Base-by-base conservation (phyloP, 2,797 vertebrate species). In the Propithecus perrieri region DNA sequence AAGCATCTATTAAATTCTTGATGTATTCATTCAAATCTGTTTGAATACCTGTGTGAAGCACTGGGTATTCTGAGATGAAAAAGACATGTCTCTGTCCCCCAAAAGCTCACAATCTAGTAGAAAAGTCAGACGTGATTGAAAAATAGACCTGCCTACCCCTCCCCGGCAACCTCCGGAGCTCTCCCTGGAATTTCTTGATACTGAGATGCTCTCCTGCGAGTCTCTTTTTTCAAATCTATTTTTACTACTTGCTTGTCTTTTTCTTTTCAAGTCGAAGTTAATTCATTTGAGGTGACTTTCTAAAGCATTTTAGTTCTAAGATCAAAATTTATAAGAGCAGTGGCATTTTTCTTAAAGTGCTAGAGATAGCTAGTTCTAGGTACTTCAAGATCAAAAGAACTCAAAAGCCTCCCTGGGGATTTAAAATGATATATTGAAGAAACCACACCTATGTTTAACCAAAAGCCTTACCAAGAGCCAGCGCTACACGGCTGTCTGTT, bases 161-260 rank as follows among this genome's bases (percentile, higher is more conserved):
- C 90, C 75, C 86, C 57, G 85, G 92, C 65, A 57, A 79, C 26
- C 94, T 93, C 92, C 50, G 79, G 86, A 88, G 38, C 72, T 12
- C 12, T 88, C 84, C 94, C 61, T 12, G 92, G 80, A 95, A 89
- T 76, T 59, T 81, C 88, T 91, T 86, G 50, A 93, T 93, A 92
- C 50, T 67, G 28, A 10, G 57, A 91, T 80, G 63, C 13, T 94
- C 65, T 95, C 93, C 81, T 59, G 35, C 75, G 80, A 84, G 20
- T 63, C 59, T 95, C 76, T 95, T 80, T 93, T 71, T 50, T 75
- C 74, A 92, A 96, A 89, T 85, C 93, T 96, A 67, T 96, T 94
- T 97, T 96, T 85, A 89, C 79, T 85, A 50, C 84, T 84, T 84
- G 63, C 95, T 94, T 88, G 48, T 85, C 90, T 85, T 97, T 97